Conservation (phyloP, 2,113 vertebrate species). For the Australoheros scitulus region DNA sequence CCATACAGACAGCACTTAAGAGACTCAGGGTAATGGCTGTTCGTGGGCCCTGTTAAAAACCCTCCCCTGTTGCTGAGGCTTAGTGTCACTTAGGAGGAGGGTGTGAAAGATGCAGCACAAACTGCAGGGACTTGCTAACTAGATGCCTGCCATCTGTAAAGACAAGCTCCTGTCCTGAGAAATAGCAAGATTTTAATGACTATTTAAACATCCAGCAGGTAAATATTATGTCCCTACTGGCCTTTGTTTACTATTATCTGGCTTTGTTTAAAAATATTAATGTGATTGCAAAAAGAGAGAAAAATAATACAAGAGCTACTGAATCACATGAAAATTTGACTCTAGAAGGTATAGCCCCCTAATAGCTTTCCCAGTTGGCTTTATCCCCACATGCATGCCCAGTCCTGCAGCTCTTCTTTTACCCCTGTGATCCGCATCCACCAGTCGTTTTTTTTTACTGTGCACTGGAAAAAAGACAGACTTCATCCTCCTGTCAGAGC, state of each 20-base stretch:
- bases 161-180: constrained; percentile 37
- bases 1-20: constrained; percentile 72
- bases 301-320: not conserved
- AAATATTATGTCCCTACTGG: not conserved
- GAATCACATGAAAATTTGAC: not conserved
- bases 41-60: constrained; percentile 63
- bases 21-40: constrained; percentile 72
- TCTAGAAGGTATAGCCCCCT: no score
- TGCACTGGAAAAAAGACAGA: not conserved
- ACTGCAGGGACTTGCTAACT: constrained; percentile 59
- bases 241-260: not conserved
- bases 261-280: not conserved
- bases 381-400: not conserved
- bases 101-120: constrained; percentile 62
- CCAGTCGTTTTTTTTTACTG: not conserved
- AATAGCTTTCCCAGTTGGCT: not conserved
- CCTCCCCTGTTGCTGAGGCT: constrained; percentile 69
- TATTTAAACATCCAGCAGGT: constrained; percentile 22
- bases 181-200: constrained; percentile 31
- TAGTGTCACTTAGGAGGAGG: constrained; percentile 72
- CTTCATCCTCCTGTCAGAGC: not conserved
- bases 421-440: not conserved
- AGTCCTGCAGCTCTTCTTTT: not conserved
- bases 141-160: constrained; percentile 53
- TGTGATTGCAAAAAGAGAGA: not conserved